Evolutionary conservation across 2,113 vertebrate species (phyloP), one percentile per base, ranked within the genome.

Genomic region (Saguinus imperator): DNA sequence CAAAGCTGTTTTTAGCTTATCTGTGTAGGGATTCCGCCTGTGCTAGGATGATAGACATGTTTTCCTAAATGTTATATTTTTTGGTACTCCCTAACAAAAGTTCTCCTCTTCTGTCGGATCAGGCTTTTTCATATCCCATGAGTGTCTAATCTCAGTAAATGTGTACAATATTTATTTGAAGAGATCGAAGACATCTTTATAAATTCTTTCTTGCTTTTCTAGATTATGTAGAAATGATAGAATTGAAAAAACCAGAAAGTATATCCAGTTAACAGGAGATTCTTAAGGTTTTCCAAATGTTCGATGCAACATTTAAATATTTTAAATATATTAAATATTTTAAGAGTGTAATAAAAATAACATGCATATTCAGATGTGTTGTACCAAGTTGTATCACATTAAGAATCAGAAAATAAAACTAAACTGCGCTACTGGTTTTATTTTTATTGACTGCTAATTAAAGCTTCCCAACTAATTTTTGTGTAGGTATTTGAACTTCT

Each of bases 251-350:
- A 95, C 35, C 7, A 85, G 57, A 75, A 86, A 89, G 32, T 92
- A 48, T 5, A 80, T 80, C 23, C 16, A 73, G 27, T 40, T 96
- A 29, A 40, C 9, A 86, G 11, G 8, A 92, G 52, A 4, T 66
- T 89, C 55, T 87, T 93, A 40, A 43, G 32, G 23, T 37, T 96
- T 95, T 77, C 58, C 25, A 86, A 91, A 82, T 77, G 29, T 73
- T 77, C n/a, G 45, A 45, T 16, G 73, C 37, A 66, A 87, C 64
- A 72, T 91, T 83, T 84, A 94, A 76, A 73, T 66, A 75, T 93
- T 90, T 40, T 77, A 95, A 95, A 73, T 37, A 68, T 37, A 86
- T 79, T 89, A 85, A 61, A 17, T 94, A 72, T 89, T 89, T 94
- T 76, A 94, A 94, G 86, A 87, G 40, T 45, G 0, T 95, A 87